Evolutionary conservation across 2,888 invertebrate genomes (phyloP), one percentile per base, ranked within the genome.

Genomic region (Boloria euphrosyne): DNA sequence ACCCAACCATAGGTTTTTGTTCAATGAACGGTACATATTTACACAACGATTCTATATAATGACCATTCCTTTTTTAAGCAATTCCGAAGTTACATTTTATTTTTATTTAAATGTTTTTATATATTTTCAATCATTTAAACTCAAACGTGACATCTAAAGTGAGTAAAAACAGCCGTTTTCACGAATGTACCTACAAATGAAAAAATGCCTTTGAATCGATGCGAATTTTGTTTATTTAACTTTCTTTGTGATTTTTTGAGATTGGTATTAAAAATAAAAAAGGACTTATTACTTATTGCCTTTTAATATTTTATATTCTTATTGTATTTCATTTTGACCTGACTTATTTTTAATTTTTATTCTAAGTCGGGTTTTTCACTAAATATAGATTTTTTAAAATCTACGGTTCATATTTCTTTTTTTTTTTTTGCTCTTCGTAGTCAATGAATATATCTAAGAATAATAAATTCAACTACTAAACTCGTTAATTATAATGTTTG

Each of bases 11-110:
- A 46, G 22, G 0, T 47, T 49, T 59, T 59, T 47, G 31, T 59
- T 6, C 13, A 53, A 67, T 16, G 31, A 73, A 72, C 68, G 66
- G 74, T 71, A 54, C 60, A 60, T 74, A 68, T 75, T 73, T 74
- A 70, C 73, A 72, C 74, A 73, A 66, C 67, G 62, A 72, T 70
- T 73, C 67, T 64, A 52, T 62, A 59, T 66, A 71, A 71, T 62
- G 57, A 67, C 22, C 50, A 61, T 60, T 54, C 66, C 68, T 52
- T 67, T 72, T 69, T 66, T 46, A 65, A 64, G 65, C 68, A 61
- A 71, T 71, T 72, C 66, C 62, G 62, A 64, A 65, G 22, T 60
- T 62, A 53, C 51, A 69, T 43, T 67, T 60, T 61, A 52, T 14
- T 10, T 46, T 57, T 55, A 43, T 46, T 44, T 13, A 13, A n/a